Conservation (phyloP, 2,113 vertebrate species). For the Amblyopsis rosae region DNA sequence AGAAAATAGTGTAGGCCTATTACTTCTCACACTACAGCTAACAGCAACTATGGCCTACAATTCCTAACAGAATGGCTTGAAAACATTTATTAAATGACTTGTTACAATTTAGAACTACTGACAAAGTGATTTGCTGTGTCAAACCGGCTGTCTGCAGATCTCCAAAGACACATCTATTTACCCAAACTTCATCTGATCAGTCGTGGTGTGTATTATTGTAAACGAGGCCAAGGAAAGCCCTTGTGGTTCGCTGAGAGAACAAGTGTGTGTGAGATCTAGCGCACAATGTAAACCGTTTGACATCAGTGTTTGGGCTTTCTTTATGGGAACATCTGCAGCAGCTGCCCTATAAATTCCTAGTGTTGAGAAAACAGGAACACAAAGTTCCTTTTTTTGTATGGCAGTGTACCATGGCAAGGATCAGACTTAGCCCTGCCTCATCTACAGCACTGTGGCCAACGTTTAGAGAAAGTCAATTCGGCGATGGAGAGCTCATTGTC, state of each 20-base stretch:
- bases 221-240: conserved; percentile 41
- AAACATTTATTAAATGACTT: conserved; percentile 1
- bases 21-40: too few relatives aligned
- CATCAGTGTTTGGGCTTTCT: conserved; percentile 77
- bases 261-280: conserved; percentile 67
- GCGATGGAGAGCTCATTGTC: conserved; percentile 52
- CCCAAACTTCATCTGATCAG: conserved; percentile 34
- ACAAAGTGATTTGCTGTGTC: conserved; percentile 28
- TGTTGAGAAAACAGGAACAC: conserved; percentile 74
- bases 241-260: conserved; percentile 59
- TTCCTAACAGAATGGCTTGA: too few relatives aligned
- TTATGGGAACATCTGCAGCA: conserved; percentile 79
- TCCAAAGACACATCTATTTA: conserved; percentile 44
- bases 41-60: too few relatives aligned
- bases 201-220: conserved; percentile 38
- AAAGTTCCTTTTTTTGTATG: conserved; percentile 77
- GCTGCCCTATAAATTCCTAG: conserved; percentile 78
- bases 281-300: conserved; percentile 75
- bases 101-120: conserved; percentile 6
- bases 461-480: conserved; percentile 65
- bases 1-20: too few relatives aligned
- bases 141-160: conserved; percentile 21
- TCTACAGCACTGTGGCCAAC: conserved; percentile 46
- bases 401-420: conserved; percentile 72
- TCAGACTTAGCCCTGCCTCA: conserved; percentile 57